phyloP scores from a whole-genome alignment of 2,888 invertebrate species.

The Bhutanitis thaidina region DNA sequence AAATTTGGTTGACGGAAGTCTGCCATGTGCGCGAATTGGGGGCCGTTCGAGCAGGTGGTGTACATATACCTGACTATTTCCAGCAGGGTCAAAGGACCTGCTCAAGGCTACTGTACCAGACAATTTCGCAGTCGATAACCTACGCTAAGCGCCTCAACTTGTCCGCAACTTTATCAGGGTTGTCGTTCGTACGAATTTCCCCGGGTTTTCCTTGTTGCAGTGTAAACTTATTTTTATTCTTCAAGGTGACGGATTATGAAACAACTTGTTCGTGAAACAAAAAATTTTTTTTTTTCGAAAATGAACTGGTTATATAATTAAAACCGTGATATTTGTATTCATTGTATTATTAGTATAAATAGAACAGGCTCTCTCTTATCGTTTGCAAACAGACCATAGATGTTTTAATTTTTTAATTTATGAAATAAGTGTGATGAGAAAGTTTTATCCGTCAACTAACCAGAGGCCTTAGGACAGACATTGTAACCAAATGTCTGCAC shows the following conservation, averaged over 20 bases:
- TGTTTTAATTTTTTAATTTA: no score
- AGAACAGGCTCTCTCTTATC: no score
- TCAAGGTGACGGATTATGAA: neutral
- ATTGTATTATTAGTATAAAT: no score
- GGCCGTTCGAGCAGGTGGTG: constrained; percentile 61
- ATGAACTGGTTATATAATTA: neutral
- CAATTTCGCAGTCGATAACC: constrained; percentile 60
- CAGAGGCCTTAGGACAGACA: no score
- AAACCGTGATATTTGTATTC: neutral
- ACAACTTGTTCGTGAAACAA: neutral
- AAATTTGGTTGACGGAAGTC: constrained; percentile 18
- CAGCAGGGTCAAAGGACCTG: constrained; percentile 66
- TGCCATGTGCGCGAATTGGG: constrained; percentile 30
- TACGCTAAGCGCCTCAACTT: constrained; percentile 49
- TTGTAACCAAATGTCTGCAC: no score
- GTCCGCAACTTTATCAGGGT: constrained; percentile 23
- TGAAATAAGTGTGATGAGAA: no score
- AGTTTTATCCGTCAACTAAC: no score
- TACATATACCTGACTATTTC: constrained; percentile 42
- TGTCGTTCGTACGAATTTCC: constrained; percentile 9
- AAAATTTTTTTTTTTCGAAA: neutral
- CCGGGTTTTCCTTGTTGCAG: constrained; percentile 7
- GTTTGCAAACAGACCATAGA: no score
- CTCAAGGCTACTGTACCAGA: constrained; percentile 60
- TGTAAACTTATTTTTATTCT: constrained; percentile 1